These are phyloP conservation scores for Entelurus aequoreus DNA, from an alignment of 2,113 vertebrate genomes.

Conservation along the genomic window DNA sequence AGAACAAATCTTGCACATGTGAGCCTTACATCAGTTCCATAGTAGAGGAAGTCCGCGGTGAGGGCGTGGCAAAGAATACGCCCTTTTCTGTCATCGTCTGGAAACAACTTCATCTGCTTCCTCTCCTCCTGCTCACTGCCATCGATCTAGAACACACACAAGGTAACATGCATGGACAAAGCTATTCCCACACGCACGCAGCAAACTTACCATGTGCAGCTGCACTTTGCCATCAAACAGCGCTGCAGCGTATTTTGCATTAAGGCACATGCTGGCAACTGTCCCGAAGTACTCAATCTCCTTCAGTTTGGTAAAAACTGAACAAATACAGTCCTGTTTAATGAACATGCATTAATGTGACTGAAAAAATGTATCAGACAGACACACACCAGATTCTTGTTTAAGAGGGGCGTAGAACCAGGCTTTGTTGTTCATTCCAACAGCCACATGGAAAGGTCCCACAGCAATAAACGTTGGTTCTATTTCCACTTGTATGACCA, in stretches of 20 bases:
- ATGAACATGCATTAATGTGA: neutral
- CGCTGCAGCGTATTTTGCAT: slow-evolving; percentile 89
- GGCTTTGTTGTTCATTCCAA: slow-evolving; percentile 97
- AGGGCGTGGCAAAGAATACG: slow-evolving; percentile 88
- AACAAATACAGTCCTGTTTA: slow-evolving; percentile 12
- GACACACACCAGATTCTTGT: slow-evolving; percentile 52
- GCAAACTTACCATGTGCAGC: slow-evolving; percentile 86
- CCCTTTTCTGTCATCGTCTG: slow-evolving; percentile 80
- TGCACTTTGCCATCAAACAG: slow-evolving; percentile 96
- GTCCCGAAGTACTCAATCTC: slow-evolving; percentile 93
- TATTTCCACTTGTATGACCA: slow-evolving; percentile 86
- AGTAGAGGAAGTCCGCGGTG: slow-evolving; percentile 91
- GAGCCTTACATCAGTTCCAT: slow-evolving; percentile 87
- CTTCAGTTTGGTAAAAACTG: slow-evolving; percentile 84
- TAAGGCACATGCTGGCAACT: slow-evolving; percentile 85
- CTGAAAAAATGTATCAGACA: neutral
- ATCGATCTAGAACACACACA: slow-evolving; percentile 79
- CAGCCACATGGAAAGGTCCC: slow-evolving; percentile 89
- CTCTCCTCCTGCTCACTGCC: slow-evolving; percentile 80
- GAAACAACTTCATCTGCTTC: slow-evolving; percentile 90
- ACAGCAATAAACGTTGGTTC: slow-evolving; percentile 90
- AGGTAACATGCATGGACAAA: neutral
- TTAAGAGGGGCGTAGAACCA: slow-evolving; percentile 92
- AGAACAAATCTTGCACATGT: neutral
- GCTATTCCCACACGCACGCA: neutral